A percentile compares a stretch with the other conserved stretches of the same genome.
phyloP scores from a whole-genome alignment of 35 echinoderm and acorn worm genomes.

The Anneissia japonica region DNA sequence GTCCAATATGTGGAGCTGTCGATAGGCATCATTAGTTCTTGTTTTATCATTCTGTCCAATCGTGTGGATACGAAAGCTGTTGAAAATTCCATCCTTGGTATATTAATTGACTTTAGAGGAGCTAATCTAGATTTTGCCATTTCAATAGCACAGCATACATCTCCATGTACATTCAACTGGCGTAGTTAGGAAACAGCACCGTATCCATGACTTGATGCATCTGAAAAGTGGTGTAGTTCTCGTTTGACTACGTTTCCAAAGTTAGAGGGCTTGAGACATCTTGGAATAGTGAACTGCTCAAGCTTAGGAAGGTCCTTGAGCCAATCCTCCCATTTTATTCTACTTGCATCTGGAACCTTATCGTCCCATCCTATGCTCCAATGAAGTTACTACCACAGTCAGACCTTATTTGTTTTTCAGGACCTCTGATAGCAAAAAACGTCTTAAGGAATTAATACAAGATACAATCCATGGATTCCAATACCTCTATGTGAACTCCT shows the following conservation, averaged over 20 bases:
- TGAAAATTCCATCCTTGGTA: slow-evolving; percentile 55
- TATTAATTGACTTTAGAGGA: slow-evolving; percentile 31
- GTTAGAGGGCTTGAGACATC: slow-evolving; percentile 25
- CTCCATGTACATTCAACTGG: not conserved
- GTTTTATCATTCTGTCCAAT: slow-evolving; percentile 20
- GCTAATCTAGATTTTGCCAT: slow-evolving; percentile 50
- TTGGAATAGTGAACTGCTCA: slow-evolving; percentile 17
- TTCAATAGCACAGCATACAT: slow-evolving; percentile 21
- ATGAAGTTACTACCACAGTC: slow-evolving; percentile 56
- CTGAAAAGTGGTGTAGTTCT: slow-evolving; percentile 66
- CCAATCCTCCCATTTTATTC: slow-evolving; percentile 35
- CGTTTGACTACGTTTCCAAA: slow-evolving; percentile 5
- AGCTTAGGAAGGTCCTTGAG: slow-evolving; percentile 41
- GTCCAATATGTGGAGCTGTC: slow-evolving; percentile 38
- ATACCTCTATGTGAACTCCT: slow-evolving; percentile 56
- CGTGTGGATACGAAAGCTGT: slow-evolving; percentile 29
- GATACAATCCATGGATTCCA: slow-evolving; percentile 48
- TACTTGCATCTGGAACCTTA: not conserved
- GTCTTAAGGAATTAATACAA: slow-evolving; percentile 52
- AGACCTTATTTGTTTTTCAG: slow-evolving; percentile 24
- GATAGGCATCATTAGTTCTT: slow-evolving; percentile 10
- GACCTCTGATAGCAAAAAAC: slow-evolving; percentile 42
- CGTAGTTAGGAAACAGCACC: slow-evolving; percentile 49
- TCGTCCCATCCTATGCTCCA: slow-evolving; percentile 49
- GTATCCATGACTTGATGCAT: slow-evolving; percentile 54